phyloP scores from a whole-genome alignment of 1,140 invertebrate genomes.

The Colletes latitarsis region DNA sequence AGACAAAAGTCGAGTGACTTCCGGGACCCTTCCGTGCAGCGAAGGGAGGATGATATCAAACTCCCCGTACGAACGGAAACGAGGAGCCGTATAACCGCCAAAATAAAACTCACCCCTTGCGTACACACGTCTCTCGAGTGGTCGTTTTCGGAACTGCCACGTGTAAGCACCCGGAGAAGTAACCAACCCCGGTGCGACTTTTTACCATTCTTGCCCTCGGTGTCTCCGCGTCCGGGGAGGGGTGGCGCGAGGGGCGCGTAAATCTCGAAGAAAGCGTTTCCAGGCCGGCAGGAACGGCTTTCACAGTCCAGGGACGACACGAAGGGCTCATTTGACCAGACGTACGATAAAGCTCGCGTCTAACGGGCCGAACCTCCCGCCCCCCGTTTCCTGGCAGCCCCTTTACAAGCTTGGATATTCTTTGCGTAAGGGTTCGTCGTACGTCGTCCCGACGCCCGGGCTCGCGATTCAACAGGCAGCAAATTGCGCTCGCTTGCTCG shows the following conservation, averaged over 20 bases:
- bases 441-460: constrained; percentile 4
- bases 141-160: constrained; percentile 33
- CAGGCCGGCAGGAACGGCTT: constrained; percentile 14
- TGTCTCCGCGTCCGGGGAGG: neutral
- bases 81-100: neutral
- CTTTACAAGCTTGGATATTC: constrained; percentile 53
- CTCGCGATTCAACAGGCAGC: constrained; percentile 50
- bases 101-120: neutral
- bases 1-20: neutral
- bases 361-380: constrained; percentile 72
- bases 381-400: constrained; percentile 53
- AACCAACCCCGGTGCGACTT: constrained; percentile 7
- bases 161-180: constrained; percentile 34
- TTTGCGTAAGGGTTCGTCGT: constrained; percentile 41
- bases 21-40: neutral
- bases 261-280: constrained; percentile 58
- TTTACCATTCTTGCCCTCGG: neutral
- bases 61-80: constrained; percentile 1
- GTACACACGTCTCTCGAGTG: constrained; percentile 4
- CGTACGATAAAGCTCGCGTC: constrained; percentile 74
- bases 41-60: neutral
- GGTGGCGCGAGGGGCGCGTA: constrained; percentile 21
- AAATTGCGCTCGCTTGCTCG: constrained; percentile 18
- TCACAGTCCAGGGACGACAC: constrained; percentile 51
- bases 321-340: constrained; percentile 74